Conservation (phyloP, 2,888 invertebrate genomes). For the Laspeyria flexula region DNA sequence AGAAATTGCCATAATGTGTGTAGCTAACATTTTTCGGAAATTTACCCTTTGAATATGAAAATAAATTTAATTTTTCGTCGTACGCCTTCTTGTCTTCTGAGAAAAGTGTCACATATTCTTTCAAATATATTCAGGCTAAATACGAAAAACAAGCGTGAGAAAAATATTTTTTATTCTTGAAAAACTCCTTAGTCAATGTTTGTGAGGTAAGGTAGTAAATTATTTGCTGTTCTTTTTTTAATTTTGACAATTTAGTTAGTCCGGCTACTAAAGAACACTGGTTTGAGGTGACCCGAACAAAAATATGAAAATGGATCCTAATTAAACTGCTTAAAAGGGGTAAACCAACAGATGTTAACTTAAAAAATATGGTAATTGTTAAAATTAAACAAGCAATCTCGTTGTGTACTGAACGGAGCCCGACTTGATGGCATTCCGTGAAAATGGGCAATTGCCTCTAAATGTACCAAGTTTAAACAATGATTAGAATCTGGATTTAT, state of each 20-base stretch:
- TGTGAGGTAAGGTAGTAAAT: neutral
- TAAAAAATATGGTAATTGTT: constrained; percentile 74
- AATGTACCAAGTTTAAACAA: constrained; percentile 72
- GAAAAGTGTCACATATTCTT: no score
- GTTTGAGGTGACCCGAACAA: constrained; percentile 15
- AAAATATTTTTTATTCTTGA: no score
- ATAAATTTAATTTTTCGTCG: no score
- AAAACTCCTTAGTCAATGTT: neutral
- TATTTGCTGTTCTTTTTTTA: neutral
- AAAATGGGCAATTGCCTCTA: constrained; percentile 72
- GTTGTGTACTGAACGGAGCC: constrained; percentile 66
- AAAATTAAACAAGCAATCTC: constrained; percentile 75
- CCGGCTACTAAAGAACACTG: constrained; percentile 13
- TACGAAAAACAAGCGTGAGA: no score
- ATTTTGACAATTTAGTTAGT: constrained; percentile 2
- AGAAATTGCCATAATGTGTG: no score
- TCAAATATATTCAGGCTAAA: no score
- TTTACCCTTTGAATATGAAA: no score
- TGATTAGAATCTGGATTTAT: constrained; percentile 77
- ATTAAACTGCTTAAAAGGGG: constrained; percentile 62
- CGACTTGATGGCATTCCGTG: constrained; percentile 61
- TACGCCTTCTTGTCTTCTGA: no score
- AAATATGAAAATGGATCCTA: constrained; percentile 40
- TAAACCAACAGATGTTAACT: constrained; percentile 66
- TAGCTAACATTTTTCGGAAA: no score